These are phyloP conservation scores for Heterochromis multidens DNA, from an alignment of 2,113 vertebrate species.

Conservation along the genomic window DNA sequence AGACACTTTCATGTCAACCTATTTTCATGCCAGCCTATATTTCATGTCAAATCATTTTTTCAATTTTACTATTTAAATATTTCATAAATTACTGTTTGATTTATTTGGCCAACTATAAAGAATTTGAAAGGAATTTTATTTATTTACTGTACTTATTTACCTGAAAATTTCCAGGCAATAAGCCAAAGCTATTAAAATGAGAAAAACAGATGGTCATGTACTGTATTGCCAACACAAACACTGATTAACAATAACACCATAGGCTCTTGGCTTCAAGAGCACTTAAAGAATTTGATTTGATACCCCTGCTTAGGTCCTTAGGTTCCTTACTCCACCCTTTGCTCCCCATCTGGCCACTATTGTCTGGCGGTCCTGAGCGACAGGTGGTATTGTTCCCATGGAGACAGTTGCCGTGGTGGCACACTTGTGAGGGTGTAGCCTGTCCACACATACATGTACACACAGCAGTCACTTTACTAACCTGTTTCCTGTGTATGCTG, in stretches of 20 bases:
- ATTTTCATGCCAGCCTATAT: neutral
- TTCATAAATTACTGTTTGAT: too few relatives aligned
- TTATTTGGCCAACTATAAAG: neutral
- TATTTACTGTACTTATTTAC: neutral
- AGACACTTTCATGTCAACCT: neutral
- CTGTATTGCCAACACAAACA: constrained; percentile 14
- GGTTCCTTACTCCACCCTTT: constrained; percentile 54
- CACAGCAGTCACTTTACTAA: constrained; percentile 1
- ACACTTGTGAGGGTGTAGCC: constrained; percentile 58
- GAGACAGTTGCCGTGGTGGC: constrained; percentile 64
- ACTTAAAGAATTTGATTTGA: constrained; percentile 48
- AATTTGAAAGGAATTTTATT: neutral
- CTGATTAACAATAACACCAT: constrained; percentile 39
- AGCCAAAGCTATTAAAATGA: neutral
- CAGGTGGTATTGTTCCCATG: constrained; percentile 69
- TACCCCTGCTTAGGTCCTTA: constrained; percentile 30
- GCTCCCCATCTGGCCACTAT: constrained; percentile 65
- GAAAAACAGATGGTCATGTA: constrained; percentile 33
- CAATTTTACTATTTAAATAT: neutral
- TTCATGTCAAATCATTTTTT: neutral
- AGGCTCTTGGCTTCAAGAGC: constrained; percentile 33
- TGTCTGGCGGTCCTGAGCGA: constrained; percentile 46
- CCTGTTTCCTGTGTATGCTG: constrained; percentile 43
- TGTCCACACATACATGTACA: constrained; percentile 12
- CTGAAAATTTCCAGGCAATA: neutral